Base-by-base conservation (phyloP, 2,113 vertebrate genomes). In the Notarius quadriscutis region DNA sequence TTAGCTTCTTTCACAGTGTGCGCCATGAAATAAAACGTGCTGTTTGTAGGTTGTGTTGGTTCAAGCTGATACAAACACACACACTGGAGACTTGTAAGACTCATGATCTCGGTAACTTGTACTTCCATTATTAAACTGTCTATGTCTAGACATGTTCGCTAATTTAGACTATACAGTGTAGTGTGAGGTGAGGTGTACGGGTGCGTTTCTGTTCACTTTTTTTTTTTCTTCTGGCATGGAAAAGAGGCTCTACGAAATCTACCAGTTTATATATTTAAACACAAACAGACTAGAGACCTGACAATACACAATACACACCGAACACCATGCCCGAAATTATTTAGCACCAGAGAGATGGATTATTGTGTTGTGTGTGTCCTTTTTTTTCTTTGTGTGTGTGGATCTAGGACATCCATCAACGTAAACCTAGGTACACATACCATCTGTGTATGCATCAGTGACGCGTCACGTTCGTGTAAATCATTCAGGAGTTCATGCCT, bases 131-230 rank as follows among this genome's bases (percentile, higher is more conserved):
- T 41, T 18, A 58, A 41, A 60, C 79, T 20, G 3, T 27, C 22
- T 20, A 6, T 50, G 71, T 85, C 20, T 62, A 79, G 60, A 62
- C 53, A 30, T 48, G 67, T 72, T 63, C 53, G 30, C 77, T 22
- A 72, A 20, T 14, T 20, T 8, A 71, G 60, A 77, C 25, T 20
- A 20, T 87, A 57, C 17, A 30, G 67, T 84, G 88, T 89, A 89
- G 88, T 89, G 88, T 89, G 85, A 84, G 65, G 75, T 81, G 71
- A n/a, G n/a, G 85, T 84, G 34, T 84, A 60, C 53, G 53, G 58
- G 7, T 85, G 57, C 12, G 57, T 65, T 12, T 75, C 30, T n/a
- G 48, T 86, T 86, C 71, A 27, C 60, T 34, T 65, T 34, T 18
- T 5, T 77, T 51, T 77, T 15, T 53, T 51, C 50, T 25, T 27